Evolutionary conservation across 2,113 vertebrate species (phyloP).

Genomic region (Antechinus stuartii): DNA sequence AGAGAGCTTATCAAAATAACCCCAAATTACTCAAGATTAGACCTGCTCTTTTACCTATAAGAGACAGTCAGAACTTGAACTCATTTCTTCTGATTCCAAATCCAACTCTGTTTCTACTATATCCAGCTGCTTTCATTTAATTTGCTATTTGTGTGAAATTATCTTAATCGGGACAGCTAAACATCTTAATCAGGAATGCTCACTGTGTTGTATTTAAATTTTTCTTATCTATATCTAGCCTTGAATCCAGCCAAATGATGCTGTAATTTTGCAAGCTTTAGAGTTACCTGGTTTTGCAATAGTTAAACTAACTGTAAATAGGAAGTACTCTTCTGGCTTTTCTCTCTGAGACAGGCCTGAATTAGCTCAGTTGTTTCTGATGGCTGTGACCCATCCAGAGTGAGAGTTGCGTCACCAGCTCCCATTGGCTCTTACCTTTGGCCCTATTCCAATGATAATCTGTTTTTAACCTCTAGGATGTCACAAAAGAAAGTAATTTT

Average conservation of each 20-base stretch:
- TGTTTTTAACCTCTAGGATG: slow-evolving; percentile 41
- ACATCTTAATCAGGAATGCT: not conserved
- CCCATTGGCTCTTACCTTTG: slow-evolving; percentile 9
- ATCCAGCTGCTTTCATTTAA: not conserved
- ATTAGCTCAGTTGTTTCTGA: slow-evolving; percentile 24
- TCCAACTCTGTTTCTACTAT: not conserved
- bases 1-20: not conserved
- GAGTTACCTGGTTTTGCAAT: slow-evolving; percentile 3
- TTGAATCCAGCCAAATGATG: not conserved
- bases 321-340: slow-evolving; percentile 1
- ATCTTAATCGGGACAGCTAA: not conserved
- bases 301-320: slow-evolving; percentile 1
- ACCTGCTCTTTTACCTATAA: not conserved
- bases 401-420: slow-evolving; percentile 20
- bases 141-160: slow-evolving; percentile 19
- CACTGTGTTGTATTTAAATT: not conserved
- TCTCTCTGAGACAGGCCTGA: slow-evolving; percentile 23
- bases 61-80: not conserved
- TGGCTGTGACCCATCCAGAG: slow-evolving; percentile 21
- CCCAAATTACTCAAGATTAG: not conserved
- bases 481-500: slow-evolving; percentile 45
- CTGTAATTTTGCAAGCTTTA: not conserved
- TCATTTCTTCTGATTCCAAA: not conserved
- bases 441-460: slow-evolving; percentile 20
- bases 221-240: not conserved